Evolutionary conservation across 2,888 invertebrate species (phyloP).

Genomic region (Hydroisotoma schaefferi): DNA sequence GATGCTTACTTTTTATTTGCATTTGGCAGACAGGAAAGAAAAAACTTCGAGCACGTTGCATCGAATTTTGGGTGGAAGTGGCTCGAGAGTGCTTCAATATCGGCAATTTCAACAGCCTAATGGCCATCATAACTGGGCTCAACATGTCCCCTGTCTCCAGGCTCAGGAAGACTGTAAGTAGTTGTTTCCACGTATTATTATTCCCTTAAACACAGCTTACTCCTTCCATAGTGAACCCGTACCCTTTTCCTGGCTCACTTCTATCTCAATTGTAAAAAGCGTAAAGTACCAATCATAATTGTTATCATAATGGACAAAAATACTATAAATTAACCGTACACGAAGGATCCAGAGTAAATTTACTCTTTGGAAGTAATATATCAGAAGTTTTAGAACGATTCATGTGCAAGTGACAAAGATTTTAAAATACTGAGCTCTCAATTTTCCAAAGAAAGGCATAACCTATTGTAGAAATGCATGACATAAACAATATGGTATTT

Average conservation of each 20-base stretch:
- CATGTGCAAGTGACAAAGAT: no score
- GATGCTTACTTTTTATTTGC: constrained; percentile 1
- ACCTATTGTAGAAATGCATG: no score
- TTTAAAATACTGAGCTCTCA: no score
- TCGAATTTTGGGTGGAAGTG: constrained; percentile 59
- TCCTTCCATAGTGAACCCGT: neutral
- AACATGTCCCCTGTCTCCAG: constrained; percentile 57
- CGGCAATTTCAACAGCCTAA: constrained; percentile 60
- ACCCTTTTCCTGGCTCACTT: neutral
- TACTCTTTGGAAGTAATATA: no score
- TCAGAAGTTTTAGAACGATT: no score
- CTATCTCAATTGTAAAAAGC: neutral
- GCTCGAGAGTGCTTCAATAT: constrained; percentile 59
- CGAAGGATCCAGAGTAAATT: no score
- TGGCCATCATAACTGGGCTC: constrained; percentile 59
- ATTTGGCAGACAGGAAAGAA: constrained; percentile 51
- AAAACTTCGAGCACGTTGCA: constrained; percentile 55
- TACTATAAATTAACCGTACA: no score
- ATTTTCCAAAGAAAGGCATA: no score
- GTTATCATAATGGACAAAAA: no score
- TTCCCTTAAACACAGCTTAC: no score
- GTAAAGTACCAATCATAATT: no score
- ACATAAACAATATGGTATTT: no score
- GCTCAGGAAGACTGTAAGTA: constrained; percentile 57
- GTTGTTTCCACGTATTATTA: neutral